Percentiles rank a stretch among this genome's conserved stretches.
These are phyloP conservation scores for Plemyria rubiginata DNA, from an alignment of 2,888 invertebrate species.

Conservation along the genomic window DNA sequence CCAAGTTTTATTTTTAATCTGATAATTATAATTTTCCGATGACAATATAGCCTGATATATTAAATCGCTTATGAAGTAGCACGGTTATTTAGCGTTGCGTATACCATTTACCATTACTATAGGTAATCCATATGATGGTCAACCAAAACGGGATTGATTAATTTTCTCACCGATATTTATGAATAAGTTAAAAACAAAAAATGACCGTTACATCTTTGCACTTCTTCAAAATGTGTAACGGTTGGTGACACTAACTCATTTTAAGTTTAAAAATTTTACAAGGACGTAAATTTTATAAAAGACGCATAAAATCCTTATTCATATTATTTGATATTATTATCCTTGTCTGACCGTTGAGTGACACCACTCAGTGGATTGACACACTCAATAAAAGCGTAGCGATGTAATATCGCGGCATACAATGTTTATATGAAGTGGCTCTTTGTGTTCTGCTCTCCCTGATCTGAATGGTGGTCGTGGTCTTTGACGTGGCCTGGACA, in stretches of 20 bases:
- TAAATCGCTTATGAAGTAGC: no score
- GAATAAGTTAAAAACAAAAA: neutral
- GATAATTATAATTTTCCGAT: neutral
- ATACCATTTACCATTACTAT: no score
- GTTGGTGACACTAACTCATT: conserved; percentile 35
- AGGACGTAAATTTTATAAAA: conserved; percentile 62
- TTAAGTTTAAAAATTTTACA: conserved; percentile 54
- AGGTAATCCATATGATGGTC: no score
- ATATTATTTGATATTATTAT: conserved; percentile 61
- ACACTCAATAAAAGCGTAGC: conserved; percentile 62
- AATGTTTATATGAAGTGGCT: conserved; percentile 58
- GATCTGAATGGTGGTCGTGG: conserved; percentile 30
- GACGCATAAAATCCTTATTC: conserved; percentile 55
- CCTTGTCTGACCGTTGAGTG: conserved; percentile 79
- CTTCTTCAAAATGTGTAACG: conserved; percentile 22
- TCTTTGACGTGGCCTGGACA: conserved; percentile 29
- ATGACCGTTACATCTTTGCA: conserved; percentile 31
- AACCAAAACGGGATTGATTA: no score
- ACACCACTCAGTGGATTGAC: conserved; percentile 66
- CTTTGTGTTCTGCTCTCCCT: conserved; percentile 58
- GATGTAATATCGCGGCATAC: conserved; percentile 53
- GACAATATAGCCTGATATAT: neutral
- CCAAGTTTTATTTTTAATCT: conserved; percentile 5
- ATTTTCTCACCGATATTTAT: neutral
- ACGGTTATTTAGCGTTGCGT: no score